Evolutionary conservation across 1,140 invertebrate species (phyloP), one percentile per base, ranked within the genome.

Genomic region (Drosophila aff.): DNA sequence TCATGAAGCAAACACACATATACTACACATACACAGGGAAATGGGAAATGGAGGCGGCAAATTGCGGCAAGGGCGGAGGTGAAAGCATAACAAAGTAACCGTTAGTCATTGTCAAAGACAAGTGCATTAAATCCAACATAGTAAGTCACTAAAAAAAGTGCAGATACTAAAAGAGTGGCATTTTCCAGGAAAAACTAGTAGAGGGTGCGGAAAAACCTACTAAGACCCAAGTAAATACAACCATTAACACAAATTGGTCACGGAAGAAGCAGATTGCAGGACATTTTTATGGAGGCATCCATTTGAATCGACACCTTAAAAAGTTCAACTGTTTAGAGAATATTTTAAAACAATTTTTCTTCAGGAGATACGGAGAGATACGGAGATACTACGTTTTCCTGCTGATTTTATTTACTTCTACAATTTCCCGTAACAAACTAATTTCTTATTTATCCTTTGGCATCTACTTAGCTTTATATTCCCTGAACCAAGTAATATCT

Each of bases 1-100:
- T 91, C 76, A 82, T 72, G 74, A 84, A 89, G 75, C 84, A 90
- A 60, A 71, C 71, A 76, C 28, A 67, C 33, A 86, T 15, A 52
- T 13, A 21, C 0, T 13, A 50, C 11, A 49, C n/a, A 23, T 11
- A 23, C 6, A 36, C 7, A 36, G 52, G 31, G 36, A 65, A 47
- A 47, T 47, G 23, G 9, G n/a, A 16, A 55, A 23, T 15, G n/a
- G 16, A 40, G 55, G 58, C 13, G 58, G 41, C 6, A 36, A 41
- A 58, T 15, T 16, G n/a, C 38, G 18, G 40, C 41, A 18, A 28
- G n/a, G 21, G 18, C 18, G 46, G 31, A 18, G 23, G 44, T 47
- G 26, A 23, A 52, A 61, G 63, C 82, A 72, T 68, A 76, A 75
- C 75, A 76, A 76, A 67, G 74, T 76, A 62, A 46, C 46, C 64